A percentile compares a stretch with the other conserved stretches of the same genome.
Evolutionary conservation across 1,140 invertebrate species (phyloP).

Genomic region (Musca domestica): DNA sequence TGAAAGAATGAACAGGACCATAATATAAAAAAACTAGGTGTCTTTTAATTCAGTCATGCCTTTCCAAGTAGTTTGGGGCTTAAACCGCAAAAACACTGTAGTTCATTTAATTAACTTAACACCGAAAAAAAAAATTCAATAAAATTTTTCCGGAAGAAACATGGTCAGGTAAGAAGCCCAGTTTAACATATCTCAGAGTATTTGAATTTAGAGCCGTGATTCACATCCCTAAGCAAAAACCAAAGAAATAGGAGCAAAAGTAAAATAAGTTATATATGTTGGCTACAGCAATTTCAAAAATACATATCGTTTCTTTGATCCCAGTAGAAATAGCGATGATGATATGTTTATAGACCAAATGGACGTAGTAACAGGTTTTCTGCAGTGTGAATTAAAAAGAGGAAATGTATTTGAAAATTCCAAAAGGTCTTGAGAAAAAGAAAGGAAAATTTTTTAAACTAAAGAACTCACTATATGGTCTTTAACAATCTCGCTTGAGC

Average conservation of each 20-base stretch:
- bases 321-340: slow-evolving; percentile 29
- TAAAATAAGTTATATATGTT: slow-evolving; percentile 46
- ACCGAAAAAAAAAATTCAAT: not conserved
- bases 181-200: not conserved
- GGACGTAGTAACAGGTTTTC: slow-evolving; percentile 32
- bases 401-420: slow-evolving; percentile 40
- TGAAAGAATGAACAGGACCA: slow-evolving; percentile 4
- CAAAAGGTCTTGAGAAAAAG: too few species aligned
- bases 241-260: too few species aligned
- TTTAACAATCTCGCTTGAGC: slow-evolving; percentile 45
- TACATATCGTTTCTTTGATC: slow-evolving; percentile 51
- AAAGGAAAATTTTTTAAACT: too few species aligned
- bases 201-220: slow-evolving; percentile 46
- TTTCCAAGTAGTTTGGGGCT: not conserved
- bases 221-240: slow-evolving; percentile 47
- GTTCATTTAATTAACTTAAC: not conserved
- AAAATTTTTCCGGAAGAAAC: not conserved
- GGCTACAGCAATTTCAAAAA: slow-evolving; percentile 51
- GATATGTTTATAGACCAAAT: slow-evolving; percentile 30
- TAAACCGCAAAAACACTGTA: not conserved
- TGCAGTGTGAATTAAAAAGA: slow-evolving; percentile 2
- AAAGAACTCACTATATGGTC: too few species aligned
- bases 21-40: not conserved
- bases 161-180: not conserved
- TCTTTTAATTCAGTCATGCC: not conserved